Conservation (phyloP, 2,797 vertebrate species). For the Martes flavigula region DNA sequence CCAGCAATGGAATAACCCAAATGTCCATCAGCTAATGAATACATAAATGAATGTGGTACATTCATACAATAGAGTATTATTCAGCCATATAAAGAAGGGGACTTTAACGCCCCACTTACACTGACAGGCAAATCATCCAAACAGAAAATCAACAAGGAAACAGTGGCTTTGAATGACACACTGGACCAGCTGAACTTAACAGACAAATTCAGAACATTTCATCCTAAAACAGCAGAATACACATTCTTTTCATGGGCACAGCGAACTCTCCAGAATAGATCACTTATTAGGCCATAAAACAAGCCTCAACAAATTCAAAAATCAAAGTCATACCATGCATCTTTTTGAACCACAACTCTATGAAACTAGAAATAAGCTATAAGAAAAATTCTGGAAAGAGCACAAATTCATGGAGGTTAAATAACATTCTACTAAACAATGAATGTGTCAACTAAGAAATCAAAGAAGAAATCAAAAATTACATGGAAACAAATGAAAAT, state of each 20-base stretch:
- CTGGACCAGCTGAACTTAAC: neutral
- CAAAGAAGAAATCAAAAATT: neutral
- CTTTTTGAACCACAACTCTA: neutral
- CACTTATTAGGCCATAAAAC: neutral
- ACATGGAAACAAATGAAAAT: neutral
- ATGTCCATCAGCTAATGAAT: neutral
- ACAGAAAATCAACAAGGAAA: neutral
- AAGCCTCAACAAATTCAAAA: neutral
- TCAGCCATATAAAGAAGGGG: neutral
- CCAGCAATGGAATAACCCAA: neutral
- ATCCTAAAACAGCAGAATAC: neutral
- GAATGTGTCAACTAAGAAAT: neutral
- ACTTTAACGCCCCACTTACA: neutral
- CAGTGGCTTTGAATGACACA: neutral
- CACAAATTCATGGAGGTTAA: neutral
- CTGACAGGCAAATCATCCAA: neutral
- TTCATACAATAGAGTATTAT: neutral
- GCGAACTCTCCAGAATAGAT: neutral
- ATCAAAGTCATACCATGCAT: neutral
- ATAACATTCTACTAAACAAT: neutral
- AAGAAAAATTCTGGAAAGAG: neutral
- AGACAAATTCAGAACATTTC: neutral
- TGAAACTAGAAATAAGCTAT: neutral
- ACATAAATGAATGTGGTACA: neutral
- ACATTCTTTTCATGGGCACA: neutral